Evolutionary conservation across 2,888 invertebrate genomes (phyloP).

Genomic region (Invenusta paracnida): DNA sequence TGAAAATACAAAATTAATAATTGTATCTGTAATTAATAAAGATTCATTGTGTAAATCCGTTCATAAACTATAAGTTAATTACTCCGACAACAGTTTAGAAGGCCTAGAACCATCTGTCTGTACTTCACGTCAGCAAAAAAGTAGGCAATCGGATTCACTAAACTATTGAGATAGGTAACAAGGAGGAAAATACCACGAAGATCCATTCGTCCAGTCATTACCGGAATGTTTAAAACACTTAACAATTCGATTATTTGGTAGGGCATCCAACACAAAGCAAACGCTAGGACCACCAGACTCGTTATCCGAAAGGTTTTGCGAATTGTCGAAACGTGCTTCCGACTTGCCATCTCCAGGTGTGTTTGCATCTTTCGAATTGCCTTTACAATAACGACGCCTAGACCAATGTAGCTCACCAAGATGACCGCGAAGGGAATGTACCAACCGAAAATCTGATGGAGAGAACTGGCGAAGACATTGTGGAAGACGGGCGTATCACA

Average conservation of each 20-base stretch:
- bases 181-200: background rate
- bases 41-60: no score
- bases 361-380: background rate
- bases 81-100: background rate
- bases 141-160: background rate
- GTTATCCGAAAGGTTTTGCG: background rate
- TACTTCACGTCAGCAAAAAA: background rate
- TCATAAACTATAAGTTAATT: no score
- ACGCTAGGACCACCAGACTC: background rate
- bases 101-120: background rate
- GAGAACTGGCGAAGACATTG: background rate
- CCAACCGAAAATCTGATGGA: background rate
- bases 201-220: background rate
- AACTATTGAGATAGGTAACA: no score
- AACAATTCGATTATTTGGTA: background rate
- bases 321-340: background rate
- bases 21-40: no score
- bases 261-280: background rate
- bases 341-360: background rate
- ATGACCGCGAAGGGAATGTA: background rate
- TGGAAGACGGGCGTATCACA: background rate
- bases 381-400: background rate
- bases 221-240: background rate
- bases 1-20: no score
- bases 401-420: background rate